Conservation (phyloP, 2,113 vertebrate species). For the Ammodytes dubius region DNA sequence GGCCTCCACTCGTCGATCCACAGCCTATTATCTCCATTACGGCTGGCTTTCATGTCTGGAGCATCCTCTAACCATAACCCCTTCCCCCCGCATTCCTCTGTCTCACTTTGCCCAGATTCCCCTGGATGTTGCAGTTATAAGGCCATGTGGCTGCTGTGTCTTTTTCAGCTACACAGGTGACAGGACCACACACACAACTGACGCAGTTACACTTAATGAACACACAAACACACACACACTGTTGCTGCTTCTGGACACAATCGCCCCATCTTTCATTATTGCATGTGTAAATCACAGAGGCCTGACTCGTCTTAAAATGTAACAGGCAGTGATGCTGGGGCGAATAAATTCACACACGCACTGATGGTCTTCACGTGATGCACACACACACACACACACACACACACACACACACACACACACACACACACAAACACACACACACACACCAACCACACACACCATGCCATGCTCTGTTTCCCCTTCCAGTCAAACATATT, state of each 20-base stretch:
- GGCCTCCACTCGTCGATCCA: conserved; percentile 69
- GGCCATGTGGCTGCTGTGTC: not conserved
- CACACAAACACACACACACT: not conserved
- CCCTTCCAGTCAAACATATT: conserved; percentile 70
- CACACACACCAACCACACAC: conserved; percentile 18
- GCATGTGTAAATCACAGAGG: conserved; percentile 33
- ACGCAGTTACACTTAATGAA: not conserved
- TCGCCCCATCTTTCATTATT: conserved; percentile 3
- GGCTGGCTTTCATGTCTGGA: conserved; percentile 59
- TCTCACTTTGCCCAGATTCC: conserved; percentile 46
- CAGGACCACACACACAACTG: not conserved
- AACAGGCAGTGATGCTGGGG: conserved; percentile 38
- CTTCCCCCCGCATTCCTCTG: conserved; percentile 33
- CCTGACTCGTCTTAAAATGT: conserved; percentile 29
- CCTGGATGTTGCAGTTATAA: conserved; percentile 10
- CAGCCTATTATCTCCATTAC: conserved; percentile 80
- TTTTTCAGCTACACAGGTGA: not conserved
- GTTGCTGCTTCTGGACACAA: conserved; percentile 4
- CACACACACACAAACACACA: conserved; percentile 14
- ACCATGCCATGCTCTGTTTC: conserved; percentile 27
- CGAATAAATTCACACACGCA: conserved; percentile 4
- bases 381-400: conserved; percentile 23
- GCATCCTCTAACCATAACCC: conserved; percentile 47
- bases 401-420: conserved; percentile 7
- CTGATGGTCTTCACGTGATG: not conserved